phyloP scores from a whole-genome alignment of 37 sponge, comb jelly and placozoan genomes.

The Halichondria panicea region DNA sequence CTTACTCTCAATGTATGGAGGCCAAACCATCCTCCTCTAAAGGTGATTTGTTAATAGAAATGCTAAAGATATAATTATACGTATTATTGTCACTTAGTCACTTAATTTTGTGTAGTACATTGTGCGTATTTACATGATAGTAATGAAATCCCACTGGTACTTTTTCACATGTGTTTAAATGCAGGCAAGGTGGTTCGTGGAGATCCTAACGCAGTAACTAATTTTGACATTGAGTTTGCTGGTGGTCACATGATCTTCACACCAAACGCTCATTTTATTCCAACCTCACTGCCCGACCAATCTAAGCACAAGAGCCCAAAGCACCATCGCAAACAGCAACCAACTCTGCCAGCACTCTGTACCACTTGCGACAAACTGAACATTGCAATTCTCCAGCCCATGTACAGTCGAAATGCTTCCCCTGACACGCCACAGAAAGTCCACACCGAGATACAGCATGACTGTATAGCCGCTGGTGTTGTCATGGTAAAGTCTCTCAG shows the following conservation, averaged over 20 bases:
- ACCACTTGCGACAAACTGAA: not conserved
- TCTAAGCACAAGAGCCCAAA: not conserved
- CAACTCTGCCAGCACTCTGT: slow-evolving; percentile 16
- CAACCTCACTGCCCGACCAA: not conserved
- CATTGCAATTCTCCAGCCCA: slow-evolving; percentile 30
- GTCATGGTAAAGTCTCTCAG: no score
- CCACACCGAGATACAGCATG: not conserved
- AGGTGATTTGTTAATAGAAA: slow-evolving; percentile 20
- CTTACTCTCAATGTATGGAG: slow-evolving; percentile 26
- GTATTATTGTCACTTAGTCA: not conserved
- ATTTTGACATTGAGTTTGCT: slow-evolving; percentile 1
- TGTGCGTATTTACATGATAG: not conserved
- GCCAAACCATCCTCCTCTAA: slow-evolving; percentile 46
- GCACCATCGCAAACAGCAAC: not conserved
- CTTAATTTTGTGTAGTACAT: not conserved
- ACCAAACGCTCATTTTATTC: slow-evolving; percentile 22
- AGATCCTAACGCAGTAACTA: slow-evolving; percentile 65
- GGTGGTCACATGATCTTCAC: slow-evolving; percentile 7
- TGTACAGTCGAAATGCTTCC: slow-evolving; percentile 70
- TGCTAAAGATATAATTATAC: not conserved
- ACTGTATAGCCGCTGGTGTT: not conserved
- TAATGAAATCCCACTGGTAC: not conserved
- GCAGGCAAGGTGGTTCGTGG: slow-evolving; percentile 71
- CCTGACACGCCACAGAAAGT: slow-evolving; percentile 31
- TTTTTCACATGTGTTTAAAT: not conserved